Evolutionary conservation across 2,888 invertebrate genomes (phyloP).

Genomic region (Drosophila neonasuta): DNA sequence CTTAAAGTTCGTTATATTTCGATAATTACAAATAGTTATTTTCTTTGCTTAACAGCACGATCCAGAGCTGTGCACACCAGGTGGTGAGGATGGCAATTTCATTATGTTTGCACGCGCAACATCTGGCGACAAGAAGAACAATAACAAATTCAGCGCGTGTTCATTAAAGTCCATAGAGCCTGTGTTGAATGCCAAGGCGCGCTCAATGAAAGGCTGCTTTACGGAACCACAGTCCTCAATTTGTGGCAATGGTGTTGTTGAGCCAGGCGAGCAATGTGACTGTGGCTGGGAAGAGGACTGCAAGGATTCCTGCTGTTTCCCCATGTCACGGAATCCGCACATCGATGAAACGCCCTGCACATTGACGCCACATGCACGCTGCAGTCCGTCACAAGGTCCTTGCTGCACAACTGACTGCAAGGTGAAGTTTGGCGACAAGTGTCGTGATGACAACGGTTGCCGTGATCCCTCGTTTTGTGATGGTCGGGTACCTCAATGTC

Average conservation of each 20-base stretch:
- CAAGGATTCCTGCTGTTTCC: conserved; percentile 95
- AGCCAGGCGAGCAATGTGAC: conserved; percentile 98
- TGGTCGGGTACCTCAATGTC: conserved; percentile 94
- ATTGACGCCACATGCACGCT: conserved; percentile 86
- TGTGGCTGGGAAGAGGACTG: conserved; percentile 99
- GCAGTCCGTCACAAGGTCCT: conserved; percentile 88
- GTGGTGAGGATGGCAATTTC: conserved; percentile 98
- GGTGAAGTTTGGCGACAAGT: conserved; percentile 92
- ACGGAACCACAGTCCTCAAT: conserved; percentile 96
- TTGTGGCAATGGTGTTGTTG: conserved; percentile 99
- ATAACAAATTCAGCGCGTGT: conserved; percentile 98
- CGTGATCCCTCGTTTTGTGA: conserved; percentile 96
- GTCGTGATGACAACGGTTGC: conserved; percentile 96
- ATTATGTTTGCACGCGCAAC: conserved; percentile 99
- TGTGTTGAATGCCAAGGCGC: conserved; percentile 94
- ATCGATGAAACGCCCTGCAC: conserved; percentile 92
- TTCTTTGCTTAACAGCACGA: conserved; percentile 87
- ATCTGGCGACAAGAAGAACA: conserved; percentile 98
- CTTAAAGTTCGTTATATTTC: not conserved
- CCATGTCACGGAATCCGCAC: conserved; percentile 91
- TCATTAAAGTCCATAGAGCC: conserved; percentile 95
- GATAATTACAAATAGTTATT: not conserved
- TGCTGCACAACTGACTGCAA: conserved; percentile 96
- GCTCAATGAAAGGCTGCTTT: conserved; percentile 95
- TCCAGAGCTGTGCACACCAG: conserved; percentile 96